Evolutionary conservation across 2,797 vertebrate genomes (phyloP).

Genomic region (Chaunax sp.): DNA sequence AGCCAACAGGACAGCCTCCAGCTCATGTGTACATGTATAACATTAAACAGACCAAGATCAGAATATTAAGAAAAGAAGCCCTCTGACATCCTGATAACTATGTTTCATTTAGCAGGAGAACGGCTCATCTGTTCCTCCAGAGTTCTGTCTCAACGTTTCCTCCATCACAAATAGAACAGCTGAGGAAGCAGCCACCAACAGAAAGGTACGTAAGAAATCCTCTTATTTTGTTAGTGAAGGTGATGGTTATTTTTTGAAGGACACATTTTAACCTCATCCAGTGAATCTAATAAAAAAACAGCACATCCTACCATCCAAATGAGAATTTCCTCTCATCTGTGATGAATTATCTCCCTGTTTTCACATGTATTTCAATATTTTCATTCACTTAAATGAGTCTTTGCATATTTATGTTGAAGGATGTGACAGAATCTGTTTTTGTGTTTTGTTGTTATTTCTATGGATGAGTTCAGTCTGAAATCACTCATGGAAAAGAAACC

Average conservation of each 20-base stretch:
- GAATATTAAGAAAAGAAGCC: no score
- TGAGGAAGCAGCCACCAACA: conserved; percentile 55
- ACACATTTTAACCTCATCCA: background rate
- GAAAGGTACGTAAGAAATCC: background rate
- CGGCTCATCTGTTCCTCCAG: conserved; percentile 46
- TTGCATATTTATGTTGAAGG: no score
- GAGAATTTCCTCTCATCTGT: no score
- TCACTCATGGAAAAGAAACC: no score
- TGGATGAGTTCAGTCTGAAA: no score
- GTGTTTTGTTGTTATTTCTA: no score
- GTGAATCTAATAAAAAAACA: conserved; percentile 46
- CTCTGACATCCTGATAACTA: background rate
- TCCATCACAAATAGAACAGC: conserved; percentile 74
- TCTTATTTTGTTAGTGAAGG: conserved; percentile 78
- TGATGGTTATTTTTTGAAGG: no score
- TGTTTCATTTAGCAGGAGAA: conserved; percentile 77
- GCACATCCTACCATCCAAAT: no score
- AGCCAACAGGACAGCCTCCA: conserved; percentile 46
- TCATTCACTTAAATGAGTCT: no score
- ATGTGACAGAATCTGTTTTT: no score
- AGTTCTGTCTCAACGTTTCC: conserved; percentile 90
- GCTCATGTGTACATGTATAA: conserved; percentile 20
- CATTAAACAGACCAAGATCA: background rate
- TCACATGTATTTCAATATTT: no score
- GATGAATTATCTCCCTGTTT: no score